Evolutionary conservation across 2,113 vertebrate genomes (phyloP).

Genomic region (Cyphomyrus plagiostoma): DNA sequence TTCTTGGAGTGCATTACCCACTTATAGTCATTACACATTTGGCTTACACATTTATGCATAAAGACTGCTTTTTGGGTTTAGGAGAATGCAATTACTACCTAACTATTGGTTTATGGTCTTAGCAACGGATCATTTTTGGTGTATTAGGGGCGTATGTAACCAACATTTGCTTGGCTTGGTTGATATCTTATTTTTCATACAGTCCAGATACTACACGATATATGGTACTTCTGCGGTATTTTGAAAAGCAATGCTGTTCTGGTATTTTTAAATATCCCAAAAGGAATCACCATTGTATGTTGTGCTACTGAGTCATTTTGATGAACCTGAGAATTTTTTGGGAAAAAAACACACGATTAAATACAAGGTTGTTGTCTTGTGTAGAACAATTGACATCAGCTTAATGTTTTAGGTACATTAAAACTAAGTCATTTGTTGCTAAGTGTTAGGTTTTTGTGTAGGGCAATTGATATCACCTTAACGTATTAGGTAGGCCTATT

Average conservation of each 20-base stretch:
- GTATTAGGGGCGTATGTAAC: neutral
- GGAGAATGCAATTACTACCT: neutral
- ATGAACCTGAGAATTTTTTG: neutral
- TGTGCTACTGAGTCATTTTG: neutral
- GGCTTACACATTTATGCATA: neutral
- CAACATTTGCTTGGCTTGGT: neutral
- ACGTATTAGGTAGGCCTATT: neutral
- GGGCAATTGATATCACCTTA: neutral
- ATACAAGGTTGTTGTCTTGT: neutral
- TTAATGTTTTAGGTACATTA: neutral
- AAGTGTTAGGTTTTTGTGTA: neutral
- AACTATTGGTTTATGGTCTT: neutral
- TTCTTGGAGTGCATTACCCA: neutral
- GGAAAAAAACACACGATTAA: neutral
- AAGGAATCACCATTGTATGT: neutral
- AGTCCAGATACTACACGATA: neutral
- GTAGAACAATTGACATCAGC: neutral
- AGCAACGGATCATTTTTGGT: neutral
- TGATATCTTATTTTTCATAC: neutral
- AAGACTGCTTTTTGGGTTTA: neutral
- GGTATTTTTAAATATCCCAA: neutral
- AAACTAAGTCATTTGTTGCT: neutral
- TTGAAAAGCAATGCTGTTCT: neutral
- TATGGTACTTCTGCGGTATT: neutral
- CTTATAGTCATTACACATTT: neutral